These are phyloP conservation scores for Lynx canadensis DNA, from an alignment of 2,113 vertebrate genomes.

Conservation along the genomic window DNA sequence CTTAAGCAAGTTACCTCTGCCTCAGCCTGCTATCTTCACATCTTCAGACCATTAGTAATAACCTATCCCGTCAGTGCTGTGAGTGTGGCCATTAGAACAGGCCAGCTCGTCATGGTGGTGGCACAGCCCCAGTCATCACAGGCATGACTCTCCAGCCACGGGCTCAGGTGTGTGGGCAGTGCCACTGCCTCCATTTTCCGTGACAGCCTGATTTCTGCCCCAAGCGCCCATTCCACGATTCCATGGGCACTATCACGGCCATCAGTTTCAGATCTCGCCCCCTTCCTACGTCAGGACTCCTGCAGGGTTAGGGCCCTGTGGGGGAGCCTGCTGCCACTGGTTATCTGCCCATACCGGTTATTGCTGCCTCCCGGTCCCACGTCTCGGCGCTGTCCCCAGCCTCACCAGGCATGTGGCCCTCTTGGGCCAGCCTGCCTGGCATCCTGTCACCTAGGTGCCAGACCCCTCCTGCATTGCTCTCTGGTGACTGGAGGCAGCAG, in stretches of 20 bases:
- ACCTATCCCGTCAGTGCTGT: fast-evolving
- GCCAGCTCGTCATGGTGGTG: fast-evolving
- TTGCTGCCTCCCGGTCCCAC: neutral
- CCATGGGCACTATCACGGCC: neutral
- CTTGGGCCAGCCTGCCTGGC: neutral
- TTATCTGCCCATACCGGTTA: neutral
- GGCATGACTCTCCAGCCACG: neutral
- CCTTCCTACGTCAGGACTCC: neutral
- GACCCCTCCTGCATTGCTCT: no score
- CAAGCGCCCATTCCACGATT: neutral
- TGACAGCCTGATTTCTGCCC: neutral
- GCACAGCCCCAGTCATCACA: fast-evolving
- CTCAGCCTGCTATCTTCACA: neutral
- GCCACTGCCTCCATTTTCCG: fast-evolving
- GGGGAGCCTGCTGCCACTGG: neutral
- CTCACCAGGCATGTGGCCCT: neutral
- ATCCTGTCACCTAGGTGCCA: neutral
- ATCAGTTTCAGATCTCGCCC: neutral
- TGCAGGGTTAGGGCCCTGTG: neutral
- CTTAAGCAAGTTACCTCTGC: neutral
- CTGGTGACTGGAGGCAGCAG: neutral
- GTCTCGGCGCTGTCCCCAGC: neutral
- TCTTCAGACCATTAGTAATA: neutral
- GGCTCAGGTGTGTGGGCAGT: fast-evolving
- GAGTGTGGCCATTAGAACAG: fast-evolving